Evolutionary conservation across 2,888 invertebrate species (phyloP), one percentile per base, ranked within the genome.

Genomic region (Hydriomena furcata): DNA sequence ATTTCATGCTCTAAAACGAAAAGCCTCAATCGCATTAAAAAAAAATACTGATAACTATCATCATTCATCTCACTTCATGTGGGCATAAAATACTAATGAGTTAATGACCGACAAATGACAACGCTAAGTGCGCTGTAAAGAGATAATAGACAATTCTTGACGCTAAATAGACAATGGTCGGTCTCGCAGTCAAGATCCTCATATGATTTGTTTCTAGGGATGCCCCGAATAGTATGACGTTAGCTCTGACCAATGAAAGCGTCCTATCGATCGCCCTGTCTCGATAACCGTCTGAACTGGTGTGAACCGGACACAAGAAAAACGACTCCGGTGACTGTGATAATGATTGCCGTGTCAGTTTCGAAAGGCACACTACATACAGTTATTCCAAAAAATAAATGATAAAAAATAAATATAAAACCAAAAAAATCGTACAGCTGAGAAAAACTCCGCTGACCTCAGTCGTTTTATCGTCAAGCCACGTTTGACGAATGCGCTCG

Each of bases 401-500:
- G n/a, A n/a, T n/a, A 63, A 60, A 54, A 67, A 66, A n/a, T 35
- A 52, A 67, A 64, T 32, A 40, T 17, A 8, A 54, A 68, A 70
- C 65, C 64, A 64, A 72, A 76, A 83, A 2, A 81, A 80, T 82
- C 84, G 82, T 82, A 85, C 85, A 83, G 84, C 80, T 72, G 68
- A 68, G 79, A 79, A 84, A 84, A 84, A 81, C 78, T 77, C 82
- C 79, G 81, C 91, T 89, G 88, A 91, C 91, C 91, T 91, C 87
- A 91, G 80, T 68, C 91, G 82, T 77, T 91, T 91, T 55, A 91
- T 91, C 64, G 91, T 89, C 76, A 91, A 76, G 73, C 91, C 90
- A 50, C 89, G 79, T 70, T 88, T 90, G 75, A 91, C 81, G 76
- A 88, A 88, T 55, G 83, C 88, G 68, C 85, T 88, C 55, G 91